phyloP scores from a whole-genome alignment of 2,113 vertebrate genomes.

The Hemiprocne comata region DNA sequence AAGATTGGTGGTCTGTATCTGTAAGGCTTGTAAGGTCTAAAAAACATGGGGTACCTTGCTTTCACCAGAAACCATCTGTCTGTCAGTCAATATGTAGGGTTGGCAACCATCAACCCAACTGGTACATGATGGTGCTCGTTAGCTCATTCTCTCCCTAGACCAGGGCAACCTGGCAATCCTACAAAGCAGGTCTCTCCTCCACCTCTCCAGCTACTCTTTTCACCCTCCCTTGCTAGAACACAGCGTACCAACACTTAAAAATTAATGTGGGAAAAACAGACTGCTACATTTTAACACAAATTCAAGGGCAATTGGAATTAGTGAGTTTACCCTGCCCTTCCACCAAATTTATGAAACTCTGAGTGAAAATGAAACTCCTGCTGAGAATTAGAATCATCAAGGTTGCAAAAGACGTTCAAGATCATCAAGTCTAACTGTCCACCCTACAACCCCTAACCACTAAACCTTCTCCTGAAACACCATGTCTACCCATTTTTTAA shows the following conservation, averaged over 20 bases:
- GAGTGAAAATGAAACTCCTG: neutral
- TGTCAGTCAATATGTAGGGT: neutral
- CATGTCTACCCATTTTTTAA: too few species aligned
- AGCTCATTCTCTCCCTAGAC: neutral
- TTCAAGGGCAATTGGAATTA: neutral
- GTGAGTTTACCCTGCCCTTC: neutral
- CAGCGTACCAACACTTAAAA: neutral
- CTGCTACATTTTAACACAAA: neutral
- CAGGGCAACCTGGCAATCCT: neutral
- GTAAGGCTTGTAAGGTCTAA: neutral
- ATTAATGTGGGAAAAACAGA: neutral
- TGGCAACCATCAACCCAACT: neutral
- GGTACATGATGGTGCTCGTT: fast-evolving
- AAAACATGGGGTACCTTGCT: neutral
- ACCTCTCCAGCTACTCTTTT: neutral
- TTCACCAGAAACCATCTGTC: fast-evolving
- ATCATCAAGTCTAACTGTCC: too few species aligned
- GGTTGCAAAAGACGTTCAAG: too few species aligned
- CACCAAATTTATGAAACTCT: neutral
- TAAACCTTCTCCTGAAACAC: too few species aligned
- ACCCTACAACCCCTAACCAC: too few species aligned
- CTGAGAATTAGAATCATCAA: too few species aligned
- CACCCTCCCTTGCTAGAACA: neutral
- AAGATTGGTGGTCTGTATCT: neutral
- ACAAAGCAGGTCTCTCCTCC: neutral